Conservation (phyloP, 1,140 invertebrate genomes). For the Drosophila asahinai region DNA sequence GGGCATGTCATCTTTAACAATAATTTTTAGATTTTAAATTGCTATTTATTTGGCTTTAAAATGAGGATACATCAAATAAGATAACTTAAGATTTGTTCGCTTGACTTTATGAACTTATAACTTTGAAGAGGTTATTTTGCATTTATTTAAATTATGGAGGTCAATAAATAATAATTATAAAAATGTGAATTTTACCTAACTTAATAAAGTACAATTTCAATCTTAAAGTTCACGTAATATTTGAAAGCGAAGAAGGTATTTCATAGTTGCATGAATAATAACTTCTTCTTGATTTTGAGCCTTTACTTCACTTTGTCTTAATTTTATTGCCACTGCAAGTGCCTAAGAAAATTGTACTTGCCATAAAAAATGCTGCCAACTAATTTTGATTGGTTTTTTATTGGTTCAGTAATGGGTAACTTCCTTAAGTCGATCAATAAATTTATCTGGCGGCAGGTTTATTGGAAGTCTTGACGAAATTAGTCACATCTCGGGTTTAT, state of each 20-base stretch:
- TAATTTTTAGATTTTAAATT: constrained; percentile 24
- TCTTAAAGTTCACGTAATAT: too few relatives aligned
- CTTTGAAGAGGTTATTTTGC: too few relatives aligned
- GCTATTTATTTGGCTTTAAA: neutral
- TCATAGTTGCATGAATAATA: neutral
- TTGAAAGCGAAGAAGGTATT: too few relatives aligned
- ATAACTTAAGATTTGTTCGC: too few relatives aligned
- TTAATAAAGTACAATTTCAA: too few relatives aligned
- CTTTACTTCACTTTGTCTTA: neutral
- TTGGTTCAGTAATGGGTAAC: neutral
- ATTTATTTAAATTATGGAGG: neutral
- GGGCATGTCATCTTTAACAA: constrained; percentile 2
- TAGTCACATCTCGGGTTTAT: constrained; percentile 38
- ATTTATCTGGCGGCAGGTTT: constrained; percentile 8
- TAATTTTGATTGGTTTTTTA: constrained; percentile 14
- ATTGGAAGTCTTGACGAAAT: constrained; percentile 47
- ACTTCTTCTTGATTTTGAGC: too few relatives aligned
- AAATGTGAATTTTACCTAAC: too few relatives aligned
- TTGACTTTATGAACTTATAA: neutral
- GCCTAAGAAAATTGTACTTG: constrained; percentile 3
- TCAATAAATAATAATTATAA: neutral
- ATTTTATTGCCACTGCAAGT: neutral
- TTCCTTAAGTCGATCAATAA: constrained; percentile 25
- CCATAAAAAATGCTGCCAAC: neutral
- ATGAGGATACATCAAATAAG: neutral